Conservation (phyloP, 1,140 invertebrate genomes). For the Venustaconcha ellipsiformis region DNA sequence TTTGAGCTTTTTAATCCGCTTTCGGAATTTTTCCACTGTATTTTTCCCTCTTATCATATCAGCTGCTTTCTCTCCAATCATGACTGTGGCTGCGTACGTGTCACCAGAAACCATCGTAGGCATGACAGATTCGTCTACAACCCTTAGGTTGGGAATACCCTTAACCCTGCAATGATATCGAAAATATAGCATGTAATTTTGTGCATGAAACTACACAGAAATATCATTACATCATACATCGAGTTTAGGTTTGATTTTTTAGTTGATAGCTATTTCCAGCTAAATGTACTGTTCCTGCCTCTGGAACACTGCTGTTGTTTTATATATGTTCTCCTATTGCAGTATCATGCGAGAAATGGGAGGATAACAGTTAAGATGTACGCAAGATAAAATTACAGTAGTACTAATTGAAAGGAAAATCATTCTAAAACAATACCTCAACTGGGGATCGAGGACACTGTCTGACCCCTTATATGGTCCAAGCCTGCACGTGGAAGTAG, state of each 20-base stretch:
- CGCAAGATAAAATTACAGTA: too few species aligned
- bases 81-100: conserved; percentile 84
- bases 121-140: conserved; percentile 51
- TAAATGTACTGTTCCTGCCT: too few species aligned
- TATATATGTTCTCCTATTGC: too few species aligned
- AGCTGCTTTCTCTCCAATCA: conserved; percentile 88
- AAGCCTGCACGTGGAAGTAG: conserved; percentile 16
- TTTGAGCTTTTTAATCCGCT: not conserved
- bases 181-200: too few species aligned
- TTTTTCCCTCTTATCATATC: conserved; percentile 75
- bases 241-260: too few species aligned
- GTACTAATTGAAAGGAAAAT: too few species aligned
- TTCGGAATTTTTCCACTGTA: conserved; percentile 2
- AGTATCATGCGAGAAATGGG: too few species aligned
- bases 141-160: not conserved
- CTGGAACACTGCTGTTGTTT: too few species aligned
- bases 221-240: too few species aligned
- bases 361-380: too few species aligned
- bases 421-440: conserved; percentile 5
- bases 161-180: not conserved
- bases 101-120: conserved; percentile 72
- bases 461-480: not conserved
- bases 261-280: too few species aligned
- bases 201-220: too few species aligned
- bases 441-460: conserved; percentile 9